Evolutionary conservation across 2,797 vertebrate genomes (phyloP).

Genomic region (Carapus acus): DNA sequence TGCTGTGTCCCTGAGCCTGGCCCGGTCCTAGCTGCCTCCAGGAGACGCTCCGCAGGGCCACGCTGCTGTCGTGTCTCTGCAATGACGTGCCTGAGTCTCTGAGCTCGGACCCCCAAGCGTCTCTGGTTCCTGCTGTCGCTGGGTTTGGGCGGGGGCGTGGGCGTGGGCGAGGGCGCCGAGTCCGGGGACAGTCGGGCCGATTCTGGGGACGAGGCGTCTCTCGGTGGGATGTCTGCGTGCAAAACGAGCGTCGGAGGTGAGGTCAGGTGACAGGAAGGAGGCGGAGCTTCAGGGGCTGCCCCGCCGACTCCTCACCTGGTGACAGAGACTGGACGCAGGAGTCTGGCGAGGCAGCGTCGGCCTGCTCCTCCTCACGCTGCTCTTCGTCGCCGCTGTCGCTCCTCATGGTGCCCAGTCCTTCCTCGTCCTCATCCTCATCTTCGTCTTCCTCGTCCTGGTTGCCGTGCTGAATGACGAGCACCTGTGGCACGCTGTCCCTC

Average conservation of each 20-base stretch:
- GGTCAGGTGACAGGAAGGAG: background rate
- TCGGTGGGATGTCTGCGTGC: constrained; percentile 44
- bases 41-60: constrained; percentile 16
- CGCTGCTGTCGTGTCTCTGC: constrained; percentile 30
- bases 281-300: background rate
- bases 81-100: constrained; percentile 42
- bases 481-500: constrained; percentile 61
- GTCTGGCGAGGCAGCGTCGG: constrained; percentile 54
- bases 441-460: constrained; percentile 46
- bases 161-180: constrained; percentile 59
- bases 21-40: constrained; percentile 12
- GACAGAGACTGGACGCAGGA: constrained; percentile 61
- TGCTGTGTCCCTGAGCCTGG: constrained; percentile 28
- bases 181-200: constrained; percentile 44
- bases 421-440: constrained; percentile 41
- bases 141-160: constrained; percentile 62
- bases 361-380: constrained; percentile 32
- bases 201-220: constrained; percentile 30
- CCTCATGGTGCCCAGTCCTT: constrained; percentile 32
- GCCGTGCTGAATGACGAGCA: constrained; percentile 58
- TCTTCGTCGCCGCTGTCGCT: constrained; percentile 51
- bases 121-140: constrained; percentile 28
- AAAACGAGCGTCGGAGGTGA: constrained; percentile 2
- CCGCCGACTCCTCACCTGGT: constrained; percentile 47
- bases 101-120: constrained; percentile 47